Percentiles rank a stretch among this genome's conserved stretches.
Evolutionary conservation across 2,888 invertebrate species (phyloP).

Genomic region (Hirtodrosophila duncani): DNA sequence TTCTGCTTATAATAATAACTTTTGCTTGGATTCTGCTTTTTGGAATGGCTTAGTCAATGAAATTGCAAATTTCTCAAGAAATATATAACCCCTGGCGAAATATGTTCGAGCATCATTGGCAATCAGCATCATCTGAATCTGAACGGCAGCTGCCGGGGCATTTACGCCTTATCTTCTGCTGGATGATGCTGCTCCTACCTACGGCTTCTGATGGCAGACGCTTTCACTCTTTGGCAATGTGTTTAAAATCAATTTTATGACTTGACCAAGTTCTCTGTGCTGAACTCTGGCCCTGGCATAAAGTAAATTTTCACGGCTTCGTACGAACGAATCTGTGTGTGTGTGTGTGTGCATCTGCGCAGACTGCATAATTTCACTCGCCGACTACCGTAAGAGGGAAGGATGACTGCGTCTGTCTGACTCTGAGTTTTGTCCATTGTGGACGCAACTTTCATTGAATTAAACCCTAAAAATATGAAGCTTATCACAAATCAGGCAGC

Average conservation of each 20-base stretch:
- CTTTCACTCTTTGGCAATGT: constrained; percentile 57
- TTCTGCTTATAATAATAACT: too few relatives aligned
- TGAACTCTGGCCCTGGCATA: constrained; percentile 64
- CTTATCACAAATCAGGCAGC: constrained; percentile 75
- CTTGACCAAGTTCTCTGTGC: constrained; percentile 43
- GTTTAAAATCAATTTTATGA: constrained; percentile 69
- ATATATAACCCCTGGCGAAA: too few relatives aligned
- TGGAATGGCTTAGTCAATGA: too few relatives aligned
- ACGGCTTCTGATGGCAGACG: constrained; percentile 20
- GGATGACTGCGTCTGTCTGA: constrained; percentile 6
- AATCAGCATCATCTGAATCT: too few relatives aligned
- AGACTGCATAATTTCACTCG: constrained; percentile 64
- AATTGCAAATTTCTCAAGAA: too few relatives aligned
- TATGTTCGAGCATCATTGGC: too few relatives aligned
- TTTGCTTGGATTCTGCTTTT: too few relatives aligned
- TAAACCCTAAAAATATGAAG: constrained; percentile 73
- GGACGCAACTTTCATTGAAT: constrained; percentile 68
- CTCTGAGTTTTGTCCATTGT: constrained; percentile 40
- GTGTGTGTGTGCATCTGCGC: too few relatives aligned
- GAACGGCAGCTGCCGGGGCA: neutral
- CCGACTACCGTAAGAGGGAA: constrained; percentile 35
- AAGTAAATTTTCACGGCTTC: constrained; percentile 58
- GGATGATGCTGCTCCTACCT: constrained; percentile 5
- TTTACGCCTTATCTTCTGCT: constrained; percentile 1
- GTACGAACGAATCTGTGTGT: too few relatives aligned